phyloP scores from a whole-genome alignment of 2,797 vertebrate species.

The Tapirus indicus region DNA sequence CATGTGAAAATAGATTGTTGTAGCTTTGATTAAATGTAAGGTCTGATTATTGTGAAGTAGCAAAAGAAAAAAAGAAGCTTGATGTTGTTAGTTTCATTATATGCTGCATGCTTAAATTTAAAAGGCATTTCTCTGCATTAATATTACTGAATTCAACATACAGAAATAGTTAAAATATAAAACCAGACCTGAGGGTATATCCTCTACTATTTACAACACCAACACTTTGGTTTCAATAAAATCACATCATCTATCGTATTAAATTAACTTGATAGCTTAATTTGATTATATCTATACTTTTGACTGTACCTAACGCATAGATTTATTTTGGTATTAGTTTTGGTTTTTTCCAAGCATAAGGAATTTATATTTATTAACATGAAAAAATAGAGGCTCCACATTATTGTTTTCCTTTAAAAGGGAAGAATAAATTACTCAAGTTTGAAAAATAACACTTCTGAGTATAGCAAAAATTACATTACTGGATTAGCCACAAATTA shows the following conservation, averaged over 20 bases:
- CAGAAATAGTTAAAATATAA: not conserved
- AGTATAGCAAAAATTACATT: not conserved
- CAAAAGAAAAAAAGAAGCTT: not conserved
- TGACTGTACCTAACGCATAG: not conserved
- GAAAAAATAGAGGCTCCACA: not conserved
- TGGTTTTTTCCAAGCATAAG: conserved; percentile 6
- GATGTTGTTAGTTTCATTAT: not conserved
- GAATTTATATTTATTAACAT: not conserved
- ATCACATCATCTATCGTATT: not conserved
- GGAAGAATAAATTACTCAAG: not conserved
- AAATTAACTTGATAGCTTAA: conserved; percentile 25
- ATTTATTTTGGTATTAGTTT: not conserved
- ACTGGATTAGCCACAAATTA: not conserved
- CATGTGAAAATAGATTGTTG: conserved; percentile 8
- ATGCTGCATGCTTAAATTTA: not conserved
- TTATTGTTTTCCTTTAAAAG: conserved; percentile 29
- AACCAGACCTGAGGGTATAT: not conserved
- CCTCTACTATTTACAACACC: not conserved
- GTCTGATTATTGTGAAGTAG: not conserved
- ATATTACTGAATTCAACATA: conserved; percentile 7
- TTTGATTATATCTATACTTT: not conserved
- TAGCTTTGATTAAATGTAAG: conserved; percentile 49
- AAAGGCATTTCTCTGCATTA: not conserved
- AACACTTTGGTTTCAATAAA: conserved; percentile 14
- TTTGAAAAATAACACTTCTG: conserved; percentile 13